phyloP scores from a whole-genome alignment of 1,140 invertebrate genomes.

The Caerostris extrusa region DNA sequence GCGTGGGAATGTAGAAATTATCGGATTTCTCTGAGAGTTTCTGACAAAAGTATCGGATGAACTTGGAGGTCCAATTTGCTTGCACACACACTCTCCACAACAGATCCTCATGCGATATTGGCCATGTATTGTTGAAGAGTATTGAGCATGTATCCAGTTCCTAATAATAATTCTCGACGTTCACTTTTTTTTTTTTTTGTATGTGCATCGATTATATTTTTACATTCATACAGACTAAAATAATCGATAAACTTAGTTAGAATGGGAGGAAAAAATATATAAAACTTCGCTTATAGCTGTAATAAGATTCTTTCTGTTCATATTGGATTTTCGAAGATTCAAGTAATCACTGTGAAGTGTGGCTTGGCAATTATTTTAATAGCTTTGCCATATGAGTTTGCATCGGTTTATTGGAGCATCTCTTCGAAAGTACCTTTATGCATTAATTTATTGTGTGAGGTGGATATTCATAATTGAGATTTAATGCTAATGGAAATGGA shows the following conservation, averaged over 20 bases:
- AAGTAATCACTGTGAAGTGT: constrained; percentile 3
- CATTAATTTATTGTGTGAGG: constrained; percentile 21
- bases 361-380: constrained; percentile 26
- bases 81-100: not conserved
- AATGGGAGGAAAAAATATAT: not conserved
- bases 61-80: constrained; percentile 58
- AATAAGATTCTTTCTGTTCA: not conserved
- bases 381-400: constrained; percentile 33
- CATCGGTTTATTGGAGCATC: constrained; percentile 10
- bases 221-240: not conserved
- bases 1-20: constrained; percentile 41
- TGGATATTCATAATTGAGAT: not conserved
- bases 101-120: constrained; percentile 36
- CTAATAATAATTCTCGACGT: constrained; percentile 44
- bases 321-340: constrained; percentile 7
- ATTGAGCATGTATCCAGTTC: not conserved
- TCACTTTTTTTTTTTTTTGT: not conserved
- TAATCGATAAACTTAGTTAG: constrained; percentile 35
- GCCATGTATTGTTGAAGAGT: constrained; percentile 30
- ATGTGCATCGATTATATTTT: constrained; percentile 39
- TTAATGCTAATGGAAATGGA: constrained; percentile 2
- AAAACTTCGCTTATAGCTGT: not conserved
- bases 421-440: not conserved
- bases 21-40: constrained; percentile 43
- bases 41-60: constrained; percentile 69